phyloP scores from a whole-genome alignment of 2,113 vertebrate genomes.

The Rynchops niger region DNA sequence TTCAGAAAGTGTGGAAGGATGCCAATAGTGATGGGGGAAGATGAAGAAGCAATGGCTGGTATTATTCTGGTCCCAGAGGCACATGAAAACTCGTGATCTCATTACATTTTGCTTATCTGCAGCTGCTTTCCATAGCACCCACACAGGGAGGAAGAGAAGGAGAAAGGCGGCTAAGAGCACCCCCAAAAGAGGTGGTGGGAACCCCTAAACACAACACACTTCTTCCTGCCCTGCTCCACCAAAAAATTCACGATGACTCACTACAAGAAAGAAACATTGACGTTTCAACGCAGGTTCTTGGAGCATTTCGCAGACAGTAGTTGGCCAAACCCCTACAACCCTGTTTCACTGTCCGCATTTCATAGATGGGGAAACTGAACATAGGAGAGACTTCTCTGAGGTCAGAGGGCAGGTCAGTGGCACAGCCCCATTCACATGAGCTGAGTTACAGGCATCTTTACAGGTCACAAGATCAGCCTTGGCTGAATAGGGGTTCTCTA shows the following conservation, averaged over 20 bases:
- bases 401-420: neutral
- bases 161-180: neutral
- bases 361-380: neutral
- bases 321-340: rapidly evolving
- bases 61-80: neutral
- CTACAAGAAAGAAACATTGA: neutral
- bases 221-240: neutral
- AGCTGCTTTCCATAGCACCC: constrained; percentile 33
- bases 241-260: neutral
- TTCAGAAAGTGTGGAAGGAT: neutral
- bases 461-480: neutral
- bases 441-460: neutral
- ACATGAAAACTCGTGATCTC: constrained; percentile 3
- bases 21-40: neutral
- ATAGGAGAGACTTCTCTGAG: neutral
- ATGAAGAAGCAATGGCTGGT: neutral
- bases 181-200: neutral
- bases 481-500: neutral
- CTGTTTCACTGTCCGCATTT: neutral
- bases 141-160: neutral
- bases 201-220: neutral
- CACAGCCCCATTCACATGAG: neutral
- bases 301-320: neutral
- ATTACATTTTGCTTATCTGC: neutral
- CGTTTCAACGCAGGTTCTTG: neutral